Base-by-base conservation (phyloP, 2,888 invertebrate species). In the Brenthis daphne region DNA sequence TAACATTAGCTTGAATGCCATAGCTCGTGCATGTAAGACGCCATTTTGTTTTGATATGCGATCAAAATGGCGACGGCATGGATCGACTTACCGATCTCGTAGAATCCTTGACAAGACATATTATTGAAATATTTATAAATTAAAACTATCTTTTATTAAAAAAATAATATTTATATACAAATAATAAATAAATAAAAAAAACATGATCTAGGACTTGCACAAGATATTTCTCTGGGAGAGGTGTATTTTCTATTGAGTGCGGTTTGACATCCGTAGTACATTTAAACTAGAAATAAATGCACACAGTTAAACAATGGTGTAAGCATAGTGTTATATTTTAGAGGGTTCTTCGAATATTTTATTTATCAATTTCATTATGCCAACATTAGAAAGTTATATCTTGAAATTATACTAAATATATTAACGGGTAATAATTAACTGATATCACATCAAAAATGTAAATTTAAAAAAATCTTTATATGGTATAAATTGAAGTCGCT, bases 101-200 rank as follows among this genome's bases (percentile, higher is more conserved):
- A 90, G 86, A 91, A 90, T 92, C 92, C 92, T 92, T 86, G 85
- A 77, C 73, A 83, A 85, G 85, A 84, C 86, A 87, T 85, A 86
- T 74, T 77, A 76, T 78, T 80, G 80, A 81, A 78, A 80, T 75
- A 78, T 72, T 68, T 72, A 50, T 53, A 68, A 74, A 70, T 70
- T 68, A 73, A 75, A 68, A 73, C 56, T 54, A 53, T 63, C 61
- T 64, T 64, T 37, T 54, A 37, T 64, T 33, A 55, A 53, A 67
- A 67, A 65, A 53, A 63, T 33, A 55, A 65, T 37, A 43, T 69
- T 64, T 20, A 69, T 60, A 60, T 57, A 24, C 14, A 67, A 69
- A 64, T 14, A 61, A 69, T 61, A 64, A 33, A 55, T 48, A 29
- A 65, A 64, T 16, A 66, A 16, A 53, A 51, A 20, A 24, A 69